Evolutionary conservation across 2,113 vertebrate genomes (phyloP).

Genomic region (Lucifuga dentata): DNA sequence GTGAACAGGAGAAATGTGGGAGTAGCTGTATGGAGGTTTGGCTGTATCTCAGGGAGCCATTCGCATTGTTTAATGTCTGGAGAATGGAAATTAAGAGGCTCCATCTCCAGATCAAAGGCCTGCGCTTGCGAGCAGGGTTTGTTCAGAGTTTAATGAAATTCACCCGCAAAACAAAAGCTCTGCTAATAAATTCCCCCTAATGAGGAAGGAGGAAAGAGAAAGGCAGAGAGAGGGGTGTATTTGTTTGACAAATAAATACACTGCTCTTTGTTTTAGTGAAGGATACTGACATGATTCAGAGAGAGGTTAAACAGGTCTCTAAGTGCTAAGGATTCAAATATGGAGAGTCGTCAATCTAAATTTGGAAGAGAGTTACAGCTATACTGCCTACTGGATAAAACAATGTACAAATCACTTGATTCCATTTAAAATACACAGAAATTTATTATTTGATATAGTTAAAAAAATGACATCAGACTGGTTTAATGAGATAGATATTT

Average conservation of each 20-base stretch:
- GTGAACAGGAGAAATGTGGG: constrained; percentile 58
- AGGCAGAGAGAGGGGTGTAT: constrained; percentile 58
- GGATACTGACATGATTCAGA: constrained; percentile 68
- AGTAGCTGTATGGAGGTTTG: constrained; percentile 66
- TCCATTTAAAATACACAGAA: background rate
- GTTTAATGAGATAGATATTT: background rate
- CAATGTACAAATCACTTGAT: constrained; percentile 1
- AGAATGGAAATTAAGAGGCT: constrained; percentile 83
- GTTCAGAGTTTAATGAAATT: constrained; percentile 85
- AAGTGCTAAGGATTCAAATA: constrained; percentile 55
- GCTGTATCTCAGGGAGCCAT: constrained; percentile 69
- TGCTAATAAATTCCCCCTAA: constrained; percentile 81
- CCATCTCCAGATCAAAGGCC: constrained; percentile 80
- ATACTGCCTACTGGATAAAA: constrained; percentile 2
- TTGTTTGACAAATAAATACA: constrained; percentile 80
- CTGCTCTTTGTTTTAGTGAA: constrained; percentile 67
- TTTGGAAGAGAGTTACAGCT: constrained; percentile 28
- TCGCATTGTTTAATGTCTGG: constrained; percentile 80
- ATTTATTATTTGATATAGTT: background rate
- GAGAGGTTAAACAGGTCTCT: constrained; percentile 75
- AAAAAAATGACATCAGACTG: background rate
- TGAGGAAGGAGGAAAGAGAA: constrained; percentile 69
- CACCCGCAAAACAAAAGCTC: constrained; percentile 81
- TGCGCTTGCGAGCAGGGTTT: constrained; percentile 77
- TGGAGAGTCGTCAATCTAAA: constrained; percentile 49